Evolutionary conservation across 2,888 invertebrate genomes (phyloP).

Genomic region (Oligia fasciuncula): DNA sequence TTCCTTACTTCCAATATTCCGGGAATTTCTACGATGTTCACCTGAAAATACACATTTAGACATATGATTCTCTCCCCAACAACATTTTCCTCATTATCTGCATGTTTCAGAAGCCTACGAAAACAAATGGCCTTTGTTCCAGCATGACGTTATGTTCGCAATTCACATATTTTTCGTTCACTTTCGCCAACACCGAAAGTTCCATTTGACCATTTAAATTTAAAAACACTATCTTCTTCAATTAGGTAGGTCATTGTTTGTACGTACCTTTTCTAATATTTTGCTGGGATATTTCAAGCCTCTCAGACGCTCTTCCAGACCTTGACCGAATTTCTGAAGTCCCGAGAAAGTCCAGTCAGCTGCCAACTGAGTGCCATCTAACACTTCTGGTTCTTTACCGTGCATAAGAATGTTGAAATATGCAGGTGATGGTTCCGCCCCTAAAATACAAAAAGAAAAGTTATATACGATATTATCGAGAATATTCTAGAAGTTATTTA

Average conservation of each 20-base stretch:
- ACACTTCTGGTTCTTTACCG: conserved; percentile 95
- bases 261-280: conserved; percentile 95
- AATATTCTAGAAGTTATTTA: neutral
- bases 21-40: conserved; percentile 98
- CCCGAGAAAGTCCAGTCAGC: conserved; percentile 98
- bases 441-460: conserved; percentile 82
- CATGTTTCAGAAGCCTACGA: too few species aligned
- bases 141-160: too few species aligned
- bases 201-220: neutral
- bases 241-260: neutral
- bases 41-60: conserved; percentile 87
- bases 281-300: conserved; percentile 95
- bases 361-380: conserved; percentile 98
- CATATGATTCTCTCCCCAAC: neutral
- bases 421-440: conserved; percentile 98
- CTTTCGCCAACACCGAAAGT: neutral
- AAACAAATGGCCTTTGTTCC: too few species aligned
- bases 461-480: neutral
- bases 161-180: neutral
- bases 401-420: conserved; percentile 97
- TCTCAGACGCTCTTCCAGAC: conserved; percentile 95
- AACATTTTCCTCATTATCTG: neutral
- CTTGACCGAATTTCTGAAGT: conserved; percentile 98
- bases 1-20: conserved; percentile 98
- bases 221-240: neutral